Conservation (phyloP, 2,113 vertebrate species). For the Thalassoma bifasciatum region DNA sequence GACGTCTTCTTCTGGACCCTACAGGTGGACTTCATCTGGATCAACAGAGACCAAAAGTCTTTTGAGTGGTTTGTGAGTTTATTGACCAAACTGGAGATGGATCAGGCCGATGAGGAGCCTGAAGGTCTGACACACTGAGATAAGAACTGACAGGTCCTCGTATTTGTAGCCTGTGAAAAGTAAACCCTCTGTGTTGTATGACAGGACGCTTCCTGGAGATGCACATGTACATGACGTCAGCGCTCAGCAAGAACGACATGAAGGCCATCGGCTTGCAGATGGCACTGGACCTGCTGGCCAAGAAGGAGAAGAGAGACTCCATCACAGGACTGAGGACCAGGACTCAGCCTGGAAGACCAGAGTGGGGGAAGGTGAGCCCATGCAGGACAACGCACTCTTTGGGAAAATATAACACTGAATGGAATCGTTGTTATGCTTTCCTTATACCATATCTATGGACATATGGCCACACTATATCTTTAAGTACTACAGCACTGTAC, state of each 20-base stretch:
- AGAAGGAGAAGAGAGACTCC: slow-evolving; percentile 88
- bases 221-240: slow-evolving; percentile 93
- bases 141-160: background rate
- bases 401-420: no score
- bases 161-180: background rate
- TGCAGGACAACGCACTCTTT: no score
- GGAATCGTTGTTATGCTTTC: no score
- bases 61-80: slow-evolving; percentile 93
- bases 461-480: no score
- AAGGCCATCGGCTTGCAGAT: slow-evolving; percentile 93
- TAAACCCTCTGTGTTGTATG: background rate
- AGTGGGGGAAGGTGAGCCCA: slow-evolving; percentile 86
- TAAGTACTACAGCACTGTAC: no score
- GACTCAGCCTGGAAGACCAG: slow-evolving; percentile 88
- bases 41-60: slow-evolving; percentile 90
- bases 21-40: slow-evolving; percentile 94
- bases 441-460: no score
- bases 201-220: slow-evolving; percentile 90
- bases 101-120: slow-evolving; percentile 86
- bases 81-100: slow-evolving; percentile 88
- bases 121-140: slow-evolving; percentile 77
- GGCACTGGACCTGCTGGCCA: slow-evolving; percentile 90
- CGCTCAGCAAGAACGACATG: slow-evolving; percentile 89
- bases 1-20: background rate
- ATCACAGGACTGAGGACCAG: slow-evolving; percentile 89